Evolutionary conservation across 2,113 vertebrate species (phyloP).

Genomic region (Canis aureus): DNA sequence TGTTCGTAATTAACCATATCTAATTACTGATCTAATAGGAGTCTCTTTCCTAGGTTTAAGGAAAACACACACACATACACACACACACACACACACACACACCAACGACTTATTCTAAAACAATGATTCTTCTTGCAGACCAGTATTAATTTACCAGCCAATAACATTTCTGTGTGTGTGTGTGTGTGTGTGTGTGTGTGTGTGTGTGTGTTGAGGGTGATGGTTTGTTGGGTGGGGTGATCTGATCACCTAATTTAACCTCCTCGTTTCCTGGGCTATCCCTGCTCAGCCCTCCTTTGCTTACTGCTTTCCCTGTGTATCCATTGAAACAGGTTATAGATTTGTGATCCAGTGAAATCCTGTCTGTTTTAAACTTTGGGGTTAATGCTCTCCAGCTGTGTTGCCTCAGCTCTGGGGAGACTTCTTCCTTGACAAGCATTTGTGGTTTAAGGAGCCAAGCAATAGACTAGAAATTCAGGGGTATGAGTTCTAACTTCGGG

Average conservation of each 20-base stretch:
- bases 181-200: not conserved
- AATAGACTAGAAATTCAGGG: constrained; percentile 78
- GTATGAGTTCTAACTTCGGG: constrained; percentile 80
- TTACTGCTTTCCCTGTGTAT: not conserved
- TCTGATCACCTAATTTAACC: not conserved
- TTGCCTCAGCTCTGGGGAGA: constrained; percentile 68
- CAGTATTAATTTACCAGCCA: constrained; percentile 25
- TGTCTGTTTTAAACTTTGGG: constrained; percentile 63
- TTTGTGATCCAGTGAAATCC: constrained; percentile 63
- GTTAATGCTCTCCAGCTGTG: constrained; percentile 78
- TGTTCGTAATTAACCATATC: not conserved
- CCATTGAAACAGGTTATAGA: constrained; percentile 50
- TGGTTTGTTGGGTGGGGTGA: not conserved
- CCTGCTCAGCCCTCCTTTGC: rapidly evolving
- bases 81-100: not conserved
- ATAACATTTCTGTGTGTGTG: not conserved
- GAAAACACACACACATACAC: not conserved
- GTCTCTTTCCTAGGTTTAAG: not conserved
- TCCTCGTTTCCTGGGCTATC: not conserved
- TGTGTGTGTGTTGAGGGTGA: not conserved
- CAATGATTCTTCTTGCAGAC: constrained; percentile 25
- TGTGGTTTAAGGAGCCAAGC: constrained; percentile 73
- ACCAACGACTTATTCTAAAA: constrained; percentile 19
- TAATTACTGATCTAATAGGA: constrained; percentile 1
- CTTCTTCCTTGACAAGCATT: constrained; percentile 72